Evolutionary conservation across 2,113 vertebrate genomes (phyloP).

Genomic region (Castor canadensis): DNA sequence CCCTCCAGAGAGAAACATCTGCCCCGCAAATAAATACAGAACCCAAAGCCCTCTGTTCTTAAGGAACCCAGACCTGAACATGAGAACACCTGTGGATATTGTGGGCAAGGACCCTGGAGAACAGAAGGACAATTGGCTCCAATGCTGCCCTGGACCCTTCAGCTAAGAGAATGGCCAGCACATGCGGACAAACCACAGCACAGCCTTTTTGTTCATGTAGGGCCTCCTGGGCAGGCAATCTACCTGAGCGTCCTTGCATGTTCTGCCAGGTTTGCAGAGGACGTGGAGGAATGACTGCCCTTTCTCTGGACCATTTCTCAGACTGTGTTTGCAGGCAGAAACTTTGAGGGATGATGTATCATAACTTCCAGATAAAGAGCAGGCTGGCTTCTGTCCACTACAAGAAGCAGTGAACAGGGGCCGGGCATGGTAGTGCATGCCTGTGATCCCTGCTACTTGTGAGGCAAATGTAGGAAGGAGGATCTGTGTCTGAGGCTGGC

Average conservation of each 20-base stretch:
- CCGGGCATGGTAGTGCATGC: too few species aligned
- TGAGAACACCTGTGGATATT: background rate
- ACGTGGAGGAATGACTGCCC: fast-evolving
- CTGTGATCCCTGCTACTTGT: too few species aligned
- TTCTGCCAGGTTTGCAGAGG: background rate
- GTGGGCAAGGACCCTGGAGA: background rate
- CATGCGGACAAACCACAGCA: too few species aligned
- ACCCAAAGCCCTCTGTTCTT: background rate
- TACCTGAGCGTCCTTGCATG: fast-evolving
- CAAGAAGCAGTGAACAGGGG: too few species aligned
- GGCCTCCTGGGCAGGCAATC: too few species aligned
- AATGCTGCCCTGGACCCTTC: too few species aligned
- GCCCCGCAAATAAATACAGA: background rate
- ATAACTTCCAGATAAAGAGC: background rate
- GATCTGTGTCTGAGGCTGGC: too few species aligned
- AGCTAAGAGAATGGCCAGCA: too few species aligned
- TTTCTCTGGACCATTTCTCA: background rate
- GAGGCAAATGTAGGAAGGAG: too few species aligned
- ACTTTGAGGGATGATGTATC: background rate
- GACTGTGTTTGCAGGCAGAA: background rate
- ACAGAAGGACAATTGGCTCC: too few species aligned
- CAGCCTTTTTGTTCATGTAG: too few species aligned
- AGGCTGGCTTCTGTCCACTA: background rate
- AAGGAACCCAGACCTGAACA: too few species aligned
- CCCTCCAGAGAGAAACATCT: background rate